Evolutionary conservation across 1,140 invertebrate genomes (phyloP).

Genomic region (Drosophila orosa): DNA sequence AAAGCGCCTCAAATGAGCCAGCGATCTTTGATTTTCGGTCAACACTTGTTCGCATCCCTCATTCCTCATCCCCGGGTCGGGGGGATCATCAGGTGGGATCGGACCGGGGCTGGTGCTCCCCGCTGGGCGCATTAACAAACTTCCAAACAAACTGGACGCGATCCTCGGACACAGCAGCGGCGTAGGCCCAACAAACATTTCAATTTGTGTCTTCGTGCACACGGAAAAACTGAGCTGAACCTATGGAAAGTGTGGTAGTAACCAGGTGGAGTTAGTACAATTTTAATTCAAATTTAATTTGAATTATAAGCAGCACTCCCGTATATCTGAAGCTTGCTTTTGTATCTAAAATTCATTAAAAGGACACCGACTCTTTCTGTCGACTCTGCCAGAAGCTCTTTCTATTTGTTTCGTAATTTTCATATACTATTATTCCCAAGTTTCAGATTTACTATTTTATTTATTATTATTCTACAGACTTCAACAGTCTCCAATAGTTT

Average conservation of each 20-base stretch:
- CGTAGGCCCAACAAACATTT: conserved; percentile 64
- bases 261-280: not conserved
- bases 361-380: too few relatives aligned
- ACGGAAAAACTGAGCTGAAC: not conserved
- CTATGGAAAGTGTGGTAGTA: too few relatives aligned
- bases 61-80: not conserved
- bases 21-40: conserved; percentile 69
- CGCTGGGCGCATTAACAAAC: conserved; percentile 73
- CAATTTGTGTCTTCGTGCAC: conserved; percentile 67
- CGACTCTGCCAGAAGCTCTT: too few relatives aligned
- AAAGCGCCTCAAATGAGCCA: conserved; percentile 70
- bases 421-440: too few relatives aligned
- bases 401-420: too few relatives aligned
- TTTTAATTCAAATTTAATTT: not conserved
- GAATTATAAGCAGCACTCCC: not conserved
- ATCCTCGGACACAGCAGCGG: conserved; percentile 16
- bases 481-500: not conserved
- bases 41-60: conserved; percentile 60
- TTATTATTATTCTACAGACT: not conserved
- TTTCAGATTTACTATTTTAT: not conserved
- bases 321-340: not conserved
- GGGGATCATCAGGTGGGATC: conserved; percentile 6
- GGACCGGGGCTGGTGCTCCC: conserved; percentile 27
- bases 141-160: conserved; percentile 51
- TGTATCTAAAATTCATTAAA: too few relatives aligned